Evolutionary conservation across 2,888 invertebrate species (phyloP).

Genomic region (Shargacucullia verbasci): DNA sequence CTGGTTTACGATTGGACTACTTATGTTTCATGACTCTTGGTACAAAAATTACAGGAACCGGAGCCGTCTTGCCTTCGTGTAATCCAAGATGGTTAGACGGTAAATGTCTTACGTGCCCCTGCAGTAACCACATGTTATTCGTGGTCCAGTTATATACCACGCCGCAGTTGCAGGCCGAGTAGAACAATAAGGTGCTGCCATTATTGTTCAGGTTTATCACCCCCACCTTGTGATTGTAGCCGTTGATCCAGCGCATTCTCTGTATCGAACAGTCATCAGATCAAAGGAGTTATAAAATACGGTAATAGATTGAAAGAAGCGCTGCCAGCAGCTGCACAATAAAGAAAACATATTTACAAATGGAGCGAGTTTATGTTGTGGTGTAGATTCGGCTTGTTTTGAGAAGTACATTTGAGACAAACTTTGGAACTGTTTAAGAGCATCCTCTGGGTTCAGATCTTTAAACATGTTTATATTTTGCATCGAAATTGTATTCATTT

Average conservation of each 20-base stretch:
- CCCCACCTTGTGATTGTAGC: constrained; percentile 89
- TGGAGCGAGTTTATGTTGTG: constrained; percentile 64
- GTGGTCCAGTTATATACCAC: constrained; percentile 90
- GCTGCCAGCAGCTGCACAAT: too few species aligned
- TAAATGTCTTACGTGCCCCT: constrained; percentile 90
- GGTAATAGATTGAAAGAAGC: too few species aligned
- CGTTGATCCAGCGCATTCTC: constrained; percentile 91
- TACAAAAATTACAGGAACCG: too few species aligned
- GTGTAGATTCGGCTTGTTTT: constrained; percentile 22
- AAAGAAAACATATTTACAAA: background rate
- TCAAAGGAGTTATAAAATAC: too few species aligned
- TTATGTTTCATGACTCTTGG: too few species aligned
- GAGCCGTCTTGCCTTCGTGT: too few species aligned
- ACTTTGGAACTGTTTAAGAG: constrained; percentile 60
- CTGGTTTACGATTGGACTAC: too few species aligned
- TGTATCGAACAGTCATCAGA: constrained; percentile 50
- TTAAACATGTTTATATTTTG: background rate
- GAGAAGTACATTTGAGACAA: constrained; percentile 71
- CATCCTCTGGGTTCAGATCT: background rate
- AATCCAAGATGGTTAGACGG: too few species aligned
- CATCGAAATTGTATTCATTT: background rate
- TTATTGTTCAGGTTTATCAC: constrained; percentile 89
- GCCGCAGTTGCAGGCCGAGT: constrained; percentile 90
- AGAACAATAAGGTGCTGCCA: constrained; percentile 87
- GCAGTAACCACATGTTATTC: constrained; percentile 89